phyloP scores from a whole-genome alignment of 1,140 invertebrate species.

The Asobara japonica region DNA sequence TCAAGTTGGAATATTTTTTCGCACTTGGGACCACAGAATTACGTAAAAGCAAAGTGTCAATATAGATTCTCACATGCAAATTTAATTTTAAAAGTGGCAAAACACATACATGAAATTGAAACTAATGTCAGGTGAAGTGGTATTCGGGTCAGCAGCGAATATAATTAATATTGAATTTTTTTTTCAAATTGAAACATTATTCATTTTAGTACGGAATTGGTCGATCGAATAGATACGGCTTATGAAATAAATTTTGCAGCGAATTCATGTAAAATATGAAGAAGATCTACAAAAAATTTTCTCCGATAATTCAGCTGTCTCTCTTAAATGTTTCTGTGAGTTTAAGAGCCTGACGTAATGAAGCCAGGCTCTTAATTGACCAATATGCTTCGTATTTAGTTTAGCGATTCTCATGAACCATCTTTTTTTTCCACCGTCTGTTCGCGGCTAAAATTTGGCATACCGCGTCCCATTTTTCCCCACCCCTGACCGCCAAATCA shows the following conservation, averaged over 20 bases:
- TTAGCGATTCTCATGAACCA: slow-evolving; percentile 36
- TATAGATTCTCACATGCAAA: slow-evolving; percentile 19
- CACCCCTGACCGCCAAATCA: neutral
- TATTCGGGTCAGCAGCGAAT: neutral
- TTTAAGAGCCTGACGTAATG: too few species aligned
- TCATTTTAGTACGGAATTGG: too few species aligned
- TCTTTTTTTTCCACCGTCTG: slow-evolving; percentile 42
- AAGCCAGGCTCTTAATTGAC: too few species aligned
- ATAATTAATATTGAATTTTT: neutral
- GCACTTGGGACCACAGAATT: slow-evolving; percentile 31
- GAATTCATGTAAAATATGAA: too few species aligned
- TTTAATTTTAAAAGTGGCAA: neutral
- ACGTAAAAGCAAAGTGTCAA: slow-evolving; percentile 33
- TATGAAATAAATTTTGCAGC: too few species aligned
- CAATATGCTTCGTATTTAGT: slow-evolving; percentile 15
- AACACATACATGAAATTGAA: slow-evolving; percentile 12
- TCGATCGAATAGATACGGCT: too few species aligned
- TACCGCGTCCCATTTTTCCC: slow-evolving; percentile 30
- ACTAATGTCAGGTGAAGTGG: slow-evolving; percentile 24
- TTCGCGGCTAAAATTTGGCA: slow-evolving; percentile 47
- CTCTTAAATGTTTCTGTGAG: too few species aligned
- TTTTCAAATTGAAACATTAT: too few species aligned
- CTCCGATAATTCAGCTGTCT: neutral
- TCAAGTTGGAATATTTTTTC: slow-evolving; percentile 18
- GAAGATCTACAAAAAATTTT: too few species aligned